Evolutionary conservation across 2,113 vertebrate genomes (phyloP).

Genomic region (Leucoraja erinaceus): DNA sequence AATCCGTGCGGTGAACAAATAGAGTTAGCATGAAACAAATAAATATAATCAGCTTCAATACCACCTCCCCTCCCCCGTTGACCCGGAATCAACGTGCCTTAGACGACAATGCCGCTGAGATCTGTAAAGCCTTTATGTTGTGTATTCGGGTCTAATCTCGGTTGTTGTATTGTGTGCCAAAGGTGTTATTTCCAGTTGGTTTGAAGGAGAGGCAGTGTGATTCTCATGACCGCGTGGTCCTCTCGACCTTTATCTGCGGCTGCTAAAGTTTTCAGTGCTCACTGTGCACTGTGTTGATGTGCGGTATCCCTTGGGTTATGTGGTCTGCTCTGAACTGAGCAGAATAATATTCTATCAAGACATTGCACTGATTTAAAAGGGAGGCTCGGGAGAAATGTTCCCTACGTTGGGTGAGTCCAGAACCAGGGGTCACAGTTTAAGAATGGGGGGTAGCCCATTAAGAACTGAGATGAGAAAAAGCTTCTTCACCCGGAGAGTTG

Average conservation of each 20-base stretch:
- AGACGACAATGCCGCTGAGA: not conserved
- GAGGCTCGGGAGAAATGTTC: not conserved
- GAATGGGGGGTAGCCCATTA: no score
- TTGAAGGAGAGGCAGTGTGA: not conserved
- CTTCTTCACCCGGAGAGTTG: no score
- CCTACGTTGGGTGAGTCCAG: no score
- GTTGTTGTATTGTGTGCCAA: no score
- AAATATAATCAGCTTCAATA: not conserved
- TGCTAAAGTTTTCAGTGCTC: not conserved
- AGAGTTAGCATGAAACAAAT: not conserved
- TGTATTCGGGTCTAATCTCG: not conserved
- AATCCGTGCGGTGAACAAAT: not conserved
- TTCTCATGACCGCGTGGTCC: not conserved
- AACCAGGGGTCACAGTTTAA: no score
- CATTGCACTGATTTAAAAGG: not conserved
- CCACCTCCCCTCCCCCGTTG: not conserved
- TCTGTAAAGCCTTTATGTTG: not conserved
- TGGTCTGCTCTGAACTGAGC: not conserved
- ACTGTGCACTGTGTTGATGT: not conserved
- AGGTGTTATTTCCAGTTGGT: not conserved
- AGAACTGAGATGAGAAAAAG: no score
- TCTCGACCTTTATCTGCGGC: not conserved
- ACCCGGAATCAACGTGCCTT: not conserved
- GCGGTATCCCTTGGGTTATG: not conserved
- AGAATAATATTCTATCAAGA: not conserved